Evolutionary conservation across 2,113 vertebrate genomes (phyloP).

Genomic region (Labeo rohita): DNA sequence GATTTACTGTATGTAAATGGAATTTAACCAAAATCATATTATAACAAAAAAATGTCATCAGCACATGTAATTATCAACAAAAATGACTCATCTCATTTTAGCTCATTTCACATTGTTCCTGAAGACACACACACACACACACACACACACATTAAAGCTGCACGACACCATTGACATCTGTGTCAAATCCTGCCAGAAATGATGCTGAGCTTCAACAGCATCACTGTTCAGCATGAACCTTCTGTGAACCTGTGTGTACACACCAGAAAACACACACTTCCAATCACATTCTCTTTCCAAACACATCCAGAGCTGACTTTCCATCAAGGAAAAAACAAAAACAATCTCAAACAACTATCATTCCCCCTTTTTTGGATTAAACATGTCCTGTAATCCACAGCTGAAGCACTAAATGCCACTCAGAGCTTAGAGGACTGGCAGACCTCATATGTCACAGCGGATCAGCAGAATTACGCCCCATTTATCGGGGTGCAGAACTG

Average conservation of each 20-base stretch:
- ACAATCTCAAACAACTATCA: neutral
- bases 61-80: neutral
- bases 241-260: neutral
- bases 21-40: neutral
- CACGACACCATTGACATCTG: neutral
- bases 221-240: neutral
- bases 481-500: constrained; percentile 20
- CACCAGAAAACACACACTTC: neutral
- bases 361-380: constrained; percentile 43
- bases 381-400: constrained; percentile 57
- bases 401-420: constrained; percentile 57
- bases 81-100: neutral
- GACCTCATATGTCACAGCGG: constrained; percentile 59
- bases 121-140: neutral
- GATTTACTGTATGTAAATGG: neutral
- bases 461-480: constrained; percentile 56
- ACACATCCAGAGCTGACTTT: constrained; percentile 10
- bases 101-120: neutral
- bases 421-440: constrained; percentile 55
- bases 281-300: neutral
- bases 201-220: neutral
- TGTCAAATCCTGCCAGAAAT: neutral
- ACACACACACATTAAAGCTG: neutral
- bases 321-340: constrained; percentile 6
- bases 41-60: neutral